Percentiles rank a stretch among this genome's conserved stretches.
Evolutionary conservation across 2,113 vertebrate genomes (phyloP).

Genomic region (Tyrannus savana): DNA sequence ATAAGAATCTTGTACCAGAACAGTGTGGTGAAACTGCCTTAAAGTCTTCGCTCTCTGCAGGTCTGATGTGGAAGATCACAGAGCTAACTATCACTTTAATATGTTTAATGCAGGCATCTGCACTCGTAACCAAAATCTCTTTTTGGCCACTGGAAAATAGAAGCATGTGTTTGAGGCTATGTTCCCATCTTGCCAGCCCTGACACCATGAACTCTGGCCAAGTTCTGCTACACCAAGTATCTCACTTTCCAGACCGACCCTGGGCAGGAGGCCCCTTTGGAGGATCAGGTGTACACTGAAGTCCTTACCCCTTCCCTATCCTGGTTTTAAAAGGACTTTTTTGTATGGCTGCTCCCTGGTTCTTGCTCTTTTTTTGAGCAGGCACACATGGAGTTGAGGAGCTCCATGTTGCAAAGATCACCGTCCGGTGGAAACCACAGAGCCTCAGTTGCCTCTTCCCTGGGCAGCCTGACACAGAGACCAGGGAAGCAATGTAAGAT

Average conservation of each 20-base stretch:
- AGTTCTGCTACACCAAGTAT: not conserved
- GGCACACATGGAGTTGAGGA: fast-evolving
- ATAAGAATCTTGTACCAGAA: conserved; percentile 14
- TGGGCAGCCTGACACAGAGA: not conserved
- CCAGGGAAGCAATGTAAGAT: not conserved
- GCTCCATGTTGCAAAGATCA: not conserved
- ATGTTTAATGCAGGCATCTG: not conserved
- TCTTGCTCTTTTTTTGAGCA: not conserved
- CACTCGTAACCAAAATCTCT: not conserved
- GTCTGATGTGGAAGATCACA: not conserved
- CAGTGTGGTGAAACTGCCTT: not conserved
- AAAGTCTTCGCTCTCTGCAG: not conserved
- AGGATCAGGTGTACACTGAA: not conserved
- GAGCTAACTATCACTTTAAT: not conserved
- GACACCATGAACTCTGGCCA: not conserved
- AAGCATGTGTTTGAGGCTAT: not conserved
- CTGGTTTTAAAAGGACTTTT: not conserved
- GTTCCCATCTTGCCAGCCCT: not conserved
- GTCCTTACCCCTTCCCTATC: not conserved
- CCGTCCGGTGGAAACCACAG: fast-evolving
- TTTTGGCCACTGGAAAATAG: not conserved
- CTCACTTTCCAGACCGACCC: not conserved
- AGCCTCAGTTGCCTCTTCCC: not conserved
- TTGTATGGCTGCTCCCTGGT: not conserved
- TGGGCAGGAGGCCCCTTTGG: not conserved